These are phyloP conservation scores for Scomberomorus guttatus DNA, from an alignment of 2,797 vertebrate genomes.

Conservation along the genomic window DNA sequence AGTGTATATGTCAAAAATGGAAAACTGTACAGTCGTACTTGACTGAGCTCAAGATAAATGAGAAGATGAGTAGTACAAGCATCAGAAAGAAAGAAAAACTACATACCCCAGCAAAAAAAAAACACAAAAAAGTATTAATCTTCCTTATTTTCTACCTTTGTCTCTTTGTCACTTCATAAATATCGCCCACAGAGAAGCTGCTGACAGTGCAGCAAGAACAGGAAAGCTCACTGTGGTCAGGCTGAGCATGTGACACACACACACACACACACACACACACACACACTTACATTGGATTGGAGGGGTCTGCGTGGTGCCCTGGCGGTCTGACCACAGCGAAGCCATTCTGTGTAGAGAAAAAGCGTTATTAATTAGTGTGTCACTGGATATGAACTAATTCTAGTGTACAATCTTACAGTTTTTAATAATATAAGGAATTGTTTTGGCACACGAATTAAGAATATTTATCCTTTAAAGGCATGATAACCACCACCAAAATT, in stretches of 20 bases:
- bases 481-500: background rate
- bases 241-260: slow-evolving; percentile 4
- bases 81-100: slow-evolving; percentile 3
- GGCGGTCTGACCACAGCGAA: slow-evolving; percentile 97
- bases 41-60: slow-evolving; percentile 5
- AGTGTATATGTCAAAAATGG: background rate
- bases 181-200: slow-evolving; percentile 48
- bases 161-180: slow-evolving; percentile 52
- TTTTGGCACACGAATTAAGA: too few relatives aligned
- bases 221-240: slow-evolving; percentile 13
- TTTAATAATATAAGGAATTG: too few relatives aligned
- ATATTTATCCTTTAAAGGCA: too few relatives aligned
- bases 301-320: slow-evolving; percentile 95
- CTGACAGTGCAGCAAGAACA: slow-evolving; percentile 44
- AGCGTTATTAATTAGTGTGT: slow-evolving; percentile 40
- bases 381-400: background rate
- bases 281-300: slow-evolving; percentile 92
- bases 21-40: background rate
- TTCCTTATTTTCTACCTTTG: slow-evolving; percentile 35
- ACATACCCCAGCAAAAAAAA: background rate
- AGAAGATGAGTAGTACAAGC: background rate
- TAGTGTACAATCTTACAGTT: background rate
- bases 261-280: slow-evolving; percentile 58
- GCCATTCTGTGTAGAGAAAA: slow-evolving; percentile 88
- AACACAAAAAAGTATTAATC: slow-evolving; percentile 17